Evolutionary conservation across 2,888 invertebrate genomes (phyloP), one percentile per base, ranked within the genome.

Genomic region (Conchocele bisecta): DNA sequence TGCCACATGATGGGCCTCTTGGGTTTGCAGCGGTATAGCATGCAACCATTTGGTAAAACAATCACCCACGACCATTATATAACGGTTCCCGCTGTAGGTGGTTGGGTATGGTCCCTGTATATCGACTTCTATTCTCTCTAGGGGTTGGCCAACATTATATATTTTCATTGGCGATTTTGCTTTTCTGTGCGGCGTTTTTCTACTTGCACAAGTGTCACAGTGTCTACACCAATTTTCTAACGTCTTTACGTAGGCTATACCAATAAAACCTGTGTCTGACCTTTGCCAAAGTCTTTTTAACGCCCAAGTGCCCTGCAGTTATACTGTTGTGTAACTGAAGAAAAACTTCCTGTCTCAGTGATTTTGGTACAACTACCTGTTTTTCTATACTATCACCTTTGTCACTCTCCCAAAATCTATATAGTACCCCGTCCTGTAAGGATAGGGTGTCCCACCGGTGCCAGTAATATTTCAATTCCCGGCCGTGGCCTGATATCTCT

Each of bases 391-490:
- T 15, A 5, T 26, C 2, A 9, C 33, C 22, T 4, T 54, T 24
- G 17, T 9, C 24, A 9, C n/a, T 3, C 2, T 22, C 22, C 4
- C 22, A 42, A 7, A 9, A 37, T 31, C 37, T 28, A 31, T 17
- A 35, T 9, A 54, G 7, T 3, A 35, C 6, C 3, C 37, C 35
- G 13, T 54, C 22, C 20, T 35, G n/a, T 7, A 54, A 9, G 33
- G 33, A 35, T 54, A 54, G 15, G 4, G 33, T 7, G n/a, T 54
- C 35, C 15, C 11, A 54, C 9, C 37, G 28, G 17, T 54, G 22
- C 54, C 54, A 54, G 20, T 54, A 54, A 54, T 17, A 15, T 54
- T 54, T 54, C 9, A 54, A 9, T 13, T 54, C 37, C 11, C 22
- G 6, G 9, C 42, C n/a, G n/a, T 42, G 22, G 7, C 17, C 17